Evolutionary conservation across 2,888 invertebrate species (phyloP).

Genomic region (Callyntrura sp.): DNA sequence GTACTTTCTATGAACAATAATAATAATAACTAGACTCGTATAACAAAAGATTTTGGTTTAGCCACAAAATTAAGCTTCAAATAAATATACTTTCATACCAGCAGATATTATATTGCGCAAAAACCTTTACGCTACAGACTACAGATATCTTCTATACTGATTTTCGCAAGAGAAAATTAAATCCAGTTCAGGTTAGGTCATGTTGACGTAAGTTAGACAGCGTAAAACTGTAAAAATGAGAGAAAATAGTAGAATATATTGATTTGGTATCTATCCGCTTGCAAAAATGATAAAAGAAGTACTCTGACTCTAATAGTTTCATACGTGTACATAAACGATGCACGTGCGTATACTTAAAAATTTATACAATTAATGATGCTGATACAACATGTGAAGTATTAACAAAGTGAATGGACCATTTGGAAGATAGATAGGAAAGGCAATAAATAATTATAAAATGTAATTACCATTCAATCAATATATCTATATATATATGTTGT

Average conservation of each 20-base stretch:
- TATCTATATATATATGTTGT: not conserved
- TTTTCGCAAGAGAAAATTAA: not conserved
- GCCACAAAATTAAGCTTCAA: constrained; percentile 50
- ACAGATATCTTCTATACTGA: not conserved
- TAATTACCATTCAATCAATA: not conserved
- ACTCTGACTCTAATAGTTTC: constrained; percentile 12
- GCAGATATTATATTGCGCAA: constrained; percentile 34
- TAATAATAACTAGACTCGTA: not conserved
- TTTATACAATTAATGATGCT: not conserved
- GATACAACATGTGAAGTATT: constrained; percentile 21
- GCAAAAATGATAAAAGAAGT: not conserved
- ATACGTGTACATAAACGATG: not conserved
- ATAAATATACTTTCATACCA: constrained; percentile 40
- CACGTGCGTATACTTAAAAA: not conserved
- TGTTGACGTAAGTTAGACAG: not conserved
- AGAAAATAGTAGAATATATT: not conserved
- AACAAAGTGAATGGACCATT: constrained; percentile 36
- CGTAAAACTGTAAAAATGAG: not conserved
- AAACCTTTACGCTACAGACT: not conserved
- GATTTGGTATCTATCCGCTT: constrained; percentile 10
- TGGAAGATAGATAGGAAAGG: not conserved
- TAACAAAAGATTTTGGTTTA: constrained; percentile 40
- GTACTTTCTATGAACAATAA: constrained; percentile 78
- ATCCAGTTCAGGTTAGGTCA: not conserved
- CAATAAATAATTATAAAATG: constrained; percentile 22